Evolutionary conservation across 2,113 vertebrate species (phyloP).

Genomic region (Donacobius atricapilla): DNA sequence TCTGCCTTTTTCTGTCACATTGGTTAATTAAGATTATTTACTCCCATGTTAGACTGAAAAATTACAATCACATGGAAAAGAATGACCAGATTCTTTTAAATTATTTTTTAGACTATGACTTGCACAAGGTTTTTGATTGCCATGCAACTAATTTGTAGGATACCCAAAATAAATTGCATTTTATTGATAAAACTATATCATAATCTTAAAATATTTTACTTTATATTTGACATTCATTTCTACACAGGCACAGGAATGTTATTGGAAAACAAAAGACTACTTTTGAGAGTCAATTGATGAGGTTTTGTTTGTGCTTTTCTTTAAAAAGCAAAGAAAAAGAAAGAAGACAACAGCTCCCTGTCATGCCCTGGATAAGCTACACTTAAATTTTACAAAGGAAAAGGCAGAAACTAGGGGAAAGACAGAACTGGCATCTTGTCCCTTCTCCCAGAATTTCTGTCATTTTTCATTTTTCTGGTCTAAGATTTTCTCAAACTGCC

Average conservation of each 20-base stretch:
- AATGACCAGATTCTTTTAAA: background rate
- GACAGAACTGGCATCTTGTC: background rate
- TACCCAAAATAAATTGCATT: background rate
- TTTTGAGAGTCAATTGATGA: background rate
- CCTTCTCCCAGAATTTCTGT: background rate
- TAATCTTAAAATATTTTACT: background rate
- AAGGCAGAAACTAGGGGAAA: background rate
- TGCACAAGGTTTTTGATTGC: background rate
- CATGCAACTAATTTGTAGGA: background rate
- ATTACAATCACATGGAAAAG: background rate
- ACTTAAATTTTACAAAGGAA: background rate
- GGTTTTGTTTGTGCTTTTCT: background rate
- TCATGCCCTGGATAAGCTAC: background rate
- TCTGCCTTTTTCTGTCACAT: background rate
- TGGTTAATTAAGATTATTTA: background rate
- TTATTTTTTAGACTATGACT: background rate
- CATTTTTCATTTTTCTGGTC: slow-evolving; percentile 16
- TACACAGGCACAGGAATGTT: background rate
- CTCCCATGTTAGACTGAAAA: background rate
- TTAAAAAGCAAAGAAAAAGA: background rate
- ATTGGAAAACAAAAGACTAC: background rate
- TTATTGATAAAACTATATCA: background rate
- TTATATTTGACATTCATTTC: background rate
- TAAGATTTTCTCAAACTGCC: background rate
- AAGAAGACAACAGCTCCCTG: background rate